A percentile compares a stretch with the other conserved stretches of the same genome.
phyloP scores from a whole-genome alignment of 2,113 vertebrate species.

The Melanerpes formicivorus region DNA sequence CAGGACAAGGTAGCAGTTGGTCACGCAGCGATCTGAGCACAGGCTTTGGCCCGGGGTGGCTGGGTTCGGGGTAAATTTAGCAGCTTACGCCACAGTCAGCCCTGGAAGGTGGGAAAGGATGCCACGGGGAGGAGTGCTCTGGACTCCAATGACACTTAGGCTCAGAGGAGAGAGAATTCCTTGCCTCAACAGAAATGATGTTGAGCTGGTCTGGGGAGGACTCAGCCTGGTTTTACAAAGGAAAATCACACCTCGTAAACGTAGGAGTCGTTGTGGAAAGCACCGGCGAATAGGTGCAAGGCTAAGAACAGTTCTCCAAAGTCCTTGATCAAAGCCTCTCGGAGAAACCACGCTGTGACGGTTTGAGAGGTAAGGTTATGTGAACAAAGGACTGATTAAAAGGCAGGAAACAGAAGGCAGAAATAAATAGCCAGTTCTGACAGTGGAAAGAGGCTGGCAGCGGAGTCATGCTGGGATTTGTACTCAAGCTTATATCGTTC shows the following conservation, averaged over 20 bases:
- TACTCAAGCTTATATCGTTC: conserved; percentile 25
- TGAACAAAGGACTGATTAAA: conserved; percentile 38
- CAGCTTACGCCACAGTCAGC: neutral
- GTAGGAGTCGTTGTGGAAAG: neutral
- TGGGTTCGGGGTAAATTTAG: conserved; percentile 25
- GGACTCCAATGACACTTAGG: neutral
- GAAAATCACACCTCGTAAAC: conserved; percentile 11
- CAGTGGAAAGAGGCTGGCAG: conserved; percentile 9
- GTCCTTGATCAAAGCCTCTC: neutral
- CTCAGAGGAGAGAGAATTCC: neutral
- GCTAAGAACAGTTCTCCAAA: neutral
- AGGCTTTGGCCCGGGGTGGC: conserved; percentile 12
- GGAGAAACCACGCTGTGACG: conserved; percentile 26
- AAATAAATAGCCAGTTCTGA: conserved; percentile 50
- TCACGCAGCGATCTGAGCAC: conserved; percentile 3
- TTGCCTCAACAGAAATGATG: neutral
- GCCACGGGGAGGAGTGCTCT: neutral
- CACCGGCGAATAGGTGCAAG: neutral
- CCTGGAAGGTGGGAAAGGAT: conserved; percentile 5
- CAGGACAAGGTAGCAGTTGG: conserved; percentile 3
- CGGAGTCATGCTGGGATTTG: conserved; percentile 50
- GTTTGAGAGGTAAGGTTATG: conserved; percentile 27
- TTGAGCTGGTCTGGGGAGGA: neutral
- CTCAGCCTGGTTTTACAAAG: neutral
- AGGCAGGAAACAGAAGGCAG: conserved; percentile 59